Percentiles rank a stretch among this genome's conserved stretches.
These are phyloP conservation scores for Salticus scenicus DNA, from an alignment of 2,888 invertebrate genomes.

Conservation along the genomic window DNA sequence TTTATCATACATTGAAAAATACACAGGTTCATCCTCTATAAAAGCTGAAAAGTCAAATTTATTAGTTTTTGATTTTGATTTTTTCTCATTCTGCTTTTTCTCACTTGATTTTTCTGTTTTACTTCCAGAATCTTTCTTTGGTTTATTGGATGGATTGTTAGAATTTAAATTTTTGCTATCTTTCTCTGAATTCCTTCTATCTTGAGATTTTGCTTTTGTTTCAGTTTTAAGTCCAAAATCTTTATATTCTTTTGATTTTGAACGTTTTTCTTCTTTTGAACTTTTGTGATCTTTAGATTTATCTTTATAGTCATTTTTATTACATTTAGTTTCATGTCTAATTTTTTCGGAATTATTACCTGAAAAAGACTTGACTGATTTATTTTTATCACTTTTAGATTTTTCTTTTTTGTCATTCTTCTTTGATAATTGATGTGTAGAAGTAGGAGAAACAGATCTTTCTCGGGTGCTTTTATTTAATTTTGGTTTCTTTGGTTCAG, in stretches of 20 bases:
- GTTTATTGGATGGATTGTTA: conserved; percentile 19
- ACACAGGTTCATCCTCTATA: conserved; percentile 89
- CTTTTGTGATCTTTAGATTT: conserved; percentile 69
- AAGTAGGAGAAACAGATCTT: conserved; percentile 54
- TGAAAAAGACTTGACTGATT: conserved; percentile 56
- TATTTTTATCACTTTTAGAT: conserved; percentile 72
- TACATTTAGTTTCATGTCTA: conserved; percentile 72
- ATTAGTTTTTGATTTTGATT: conserved; percentile 24
- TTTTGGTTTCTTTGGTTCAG: conserved; percentile 71
- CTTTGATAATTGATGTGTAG: conserved; percentile 74
- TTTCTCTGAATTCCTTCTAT: conserved; percentile 63
- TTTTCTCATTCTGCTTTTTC: conserved; percentile 35
- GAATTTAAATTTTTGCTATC: conserved; percentile 41
- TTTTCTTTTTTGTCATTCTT: conserved; percentile 76
- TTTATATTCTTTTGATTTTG: conserved; percentile 51
- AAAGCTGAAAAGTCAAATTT: conserved; percentile 79
- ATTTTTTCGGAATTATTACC: conserved; percentile 42
- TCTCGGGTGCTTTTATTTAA: conserved; percentile 62
- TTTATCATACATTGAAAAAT: conserved; percentile 98
- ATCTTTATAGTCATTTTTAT: conserved; percentile 72
- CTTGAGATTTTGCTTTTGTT: conserved; percentile 42
- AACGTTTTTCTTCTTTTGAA: conserved; percentile 55
- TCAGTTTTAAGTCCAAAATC: conserved; percentile 47
- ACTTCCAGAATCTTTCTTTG: conserved; percentile 10
- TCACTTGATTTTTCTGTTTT: conserved; percentile 35